phyloP scores from a whole-genome alignment of 2,888 invertebrate species.

The Idaea straminata region DNA sequence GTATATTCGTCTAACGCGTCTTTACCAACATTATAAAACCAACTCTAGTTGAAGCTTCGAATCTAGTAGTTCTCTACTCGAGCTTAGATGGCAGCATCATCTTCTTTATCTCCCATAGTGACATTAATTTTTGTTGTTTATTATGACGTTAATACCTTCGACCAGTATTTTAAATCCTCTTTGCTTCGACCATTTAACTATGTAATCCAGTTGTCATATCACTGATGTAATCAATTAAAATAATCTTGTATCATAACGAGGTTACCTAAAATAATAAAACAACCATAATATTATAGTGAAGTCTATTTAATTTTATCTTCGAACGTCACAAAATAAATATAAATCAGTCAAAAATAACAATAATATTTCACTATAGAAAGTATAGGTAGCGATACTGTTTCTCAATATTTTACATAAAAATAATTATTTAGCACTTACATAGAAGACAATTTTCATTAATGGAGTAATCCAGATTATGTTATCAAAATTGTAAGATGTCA shows the following conservation, averaged over 20 bases:
- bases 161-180: too few species aligned
- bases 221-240: too few species aligned
- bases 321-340: constrained; percentile 19
- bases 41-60: too few species aligned
- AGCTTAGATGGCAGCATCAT: too few species aligned
- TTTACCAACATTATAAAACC: too few species aligned
- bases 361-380: not conserved
- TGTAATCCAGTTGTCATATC: too few species aligned
- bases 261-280: not conserved
- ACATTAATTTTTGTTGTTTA: too few species aligned
- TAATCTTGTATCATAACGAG: not conserved
- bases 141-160: too few species aligned
- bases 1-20: too few species aligned
- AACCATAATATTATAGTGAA: constrained; percentile 4
- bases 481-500: not conserved
- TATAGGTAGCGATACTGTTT: constrained; percentile 4
- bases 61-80: too few species aligned
- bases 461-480: not conserved
- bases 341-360: constrained; percentile 23
- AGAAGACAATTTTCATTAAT: not conserved
- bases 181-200: too few species aligned
- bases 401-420: not conserved
- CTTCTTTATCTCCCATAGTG: too few species aligned
- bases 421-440: constrained; percentile 4
- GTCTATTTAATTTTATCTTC: constrained; percentile 1